These are phyloP conservation scores for Stictocephala bisonia DNA, from an alignment of 2,888 invertebrate genomes.

Conservation along the genomic window DNA sequence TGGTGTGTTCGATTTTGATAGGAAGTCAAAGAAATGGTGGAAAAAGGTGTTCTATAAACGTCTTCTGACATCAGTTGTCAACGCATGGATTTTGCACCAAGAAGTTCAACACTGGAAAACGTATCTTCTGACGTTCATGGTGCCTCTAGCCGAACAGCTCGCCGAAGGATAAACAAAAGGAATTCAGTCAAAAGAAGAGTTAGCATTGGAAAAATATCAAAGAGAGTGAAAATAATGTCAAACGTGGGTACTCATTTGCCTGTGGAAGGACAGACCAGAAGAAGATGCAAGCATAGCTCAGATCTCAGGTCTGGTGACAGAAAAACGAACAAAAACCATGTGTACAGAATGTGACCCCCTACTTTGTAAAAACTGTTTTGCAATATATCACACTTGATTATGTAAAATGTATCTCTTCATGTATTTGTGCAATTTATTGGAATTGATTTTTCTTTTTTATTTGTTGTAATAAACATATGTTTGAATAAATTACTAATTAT, in stretches of 20 bases:
- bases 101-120: slow-evolving; percentile 45
- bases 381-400: slow-evolving; percentile 14
- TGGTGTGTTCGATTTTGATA: slow-evolving; percentile 58
- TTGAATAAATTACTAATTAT: slow-evolving; percentile 4
- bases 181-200: slow-evolving; percentile 37
- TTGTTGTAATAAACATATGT: slow-evolving; percentile 1
- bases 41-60: slow-evolving; percentile 59
- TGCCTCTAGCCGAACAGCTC: slow-evolving; percentile 6
- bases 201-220: slow-evolving; percentile 35
- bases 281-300: slow-evolving; percentile 43
- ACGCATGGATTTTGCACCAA: slow-evolving; percentile 55
- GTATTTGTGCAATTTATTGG: slow-evolving; percentile 12
- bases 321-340: slow-evolving; percentile 35
- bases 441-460: slow-evolving; percentile 10
- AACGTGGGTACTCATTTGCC: slow-evolving; percentile 44
- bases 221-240: slow-evolving; percentile 40
- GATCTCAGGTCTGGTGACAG: slow-evolving; percentile 14
- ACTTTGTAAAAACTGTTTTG: slow-evolving; percentile 37
- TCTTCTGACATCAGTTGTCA: slow-evolving; percentile 57
- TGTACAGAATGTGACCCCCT: slow-evolving; percentile 33
- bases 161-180: too few species aligned
- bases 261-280: slow-evolving; percentile 47
- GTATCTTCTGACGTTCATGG: slow-evolving; percentile 36
- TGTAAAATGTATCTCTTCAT: slow-evolving; percentile 1
- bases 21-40: slow-evolving; percentile 60